Evolutionary conservation across 2,113 vertebrate species (phyloP).

Genomic region (Illadopsis cleaveri): DNA sequence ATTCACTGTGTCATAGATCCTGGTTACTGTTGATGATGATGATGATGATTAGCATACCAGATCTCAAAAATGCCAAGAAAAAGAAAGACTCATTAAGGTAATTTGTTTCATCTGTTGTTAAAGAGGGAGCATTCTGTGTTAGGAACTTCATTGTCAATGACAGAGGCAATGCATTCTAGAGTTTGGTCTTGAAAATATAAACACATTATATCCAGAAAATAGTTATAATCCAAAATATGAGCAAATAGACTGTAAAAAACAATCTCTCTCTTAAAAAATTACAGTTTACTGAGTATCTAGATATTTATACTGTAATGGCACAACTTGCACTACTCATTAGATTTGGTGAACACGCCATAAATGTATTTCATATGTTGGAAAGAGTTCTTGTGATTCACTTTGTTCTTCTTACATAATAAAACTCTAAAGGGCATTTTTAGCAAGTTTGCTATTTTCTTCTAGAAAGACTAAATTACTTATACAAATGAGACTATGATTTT

Average conservation of each 20-base stretch:
- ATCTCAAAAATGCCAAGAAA: not conserved
- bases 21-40: not conserved
- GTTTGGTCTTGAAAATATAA: not conserved
- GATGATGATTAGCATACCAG: fast-evolving
- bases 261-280: not conserved
- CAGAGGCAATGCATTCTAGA: not conserved
- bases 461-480: not conserved
- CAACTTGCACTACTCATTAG: not conserved
- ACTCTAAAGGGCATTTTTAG: not conserved
- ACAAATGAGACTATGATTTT: not conserved
- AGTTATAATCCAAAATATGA: not conserved
- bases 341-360: not conserved
- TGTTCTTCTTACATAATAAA: not conserved
- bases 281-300: not conserved
- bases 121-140: fast-evolving
- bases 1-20: not conserved
- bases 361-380: not conserved
- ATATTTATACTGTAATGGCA: not conserved
- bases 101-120: not conserved
- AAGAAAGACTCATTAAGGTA: not conserved
- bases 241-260: not conserved
- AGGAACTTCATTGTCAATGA: not conserved
- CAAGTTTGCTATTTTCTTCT: not conserved
- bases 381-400: not conserved
- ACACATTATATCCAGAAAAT: not conserved